Percentiles rank a stretch among this genome's conserved stretches.
Conservation (phyloP, 1,140 invertebrate species). For the Drosophila mojavensis region DNA sequence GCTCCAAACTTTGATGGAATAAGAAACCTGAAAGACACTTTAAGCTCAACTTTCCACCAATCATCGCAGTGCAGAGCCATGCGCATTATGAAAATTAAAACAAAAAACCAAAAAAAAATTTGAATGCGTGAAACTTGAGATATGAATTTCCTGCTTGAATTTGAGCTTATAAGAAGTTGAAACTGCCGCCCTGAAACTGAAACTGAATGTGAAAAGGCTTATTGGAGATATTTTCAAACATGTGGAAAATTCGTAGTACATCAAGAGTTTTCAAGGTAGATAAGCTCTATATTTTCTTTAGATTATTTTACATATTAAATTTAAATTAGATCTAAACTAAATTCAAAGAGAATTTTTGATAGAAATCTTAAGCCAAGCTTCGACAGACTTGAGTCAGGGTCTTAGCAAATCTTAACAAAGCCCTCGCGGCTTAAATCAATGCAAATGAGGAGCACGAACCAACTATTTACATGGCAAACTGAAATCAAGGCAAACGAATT, state of each 20-base stretch:
- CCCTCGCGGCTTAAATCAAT: background rate
- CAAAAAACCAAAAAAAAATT: background rate
- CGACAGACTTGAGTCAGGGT: background rate
- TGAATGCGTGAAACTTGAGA: background rate
- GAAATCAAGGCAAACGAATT: background rate
- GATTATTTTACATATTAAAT: too few relatives aligned
- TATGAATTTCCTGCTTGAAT: too few relatives aligned
- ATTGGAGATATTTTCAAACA: too few relatives aligned
- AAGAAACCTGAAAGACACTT: conserved; percentile 7
- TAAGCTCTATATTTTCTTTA: too few relatives aligned
- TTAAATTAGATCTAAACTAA: too few relatives aligned
- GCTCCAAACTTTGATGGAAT: conserved; percentile 5
- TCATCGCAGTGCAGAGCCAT: background rate
- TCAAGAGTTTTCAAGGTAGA: too few relatives aligned
- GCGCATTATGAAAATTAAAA: conserved; percentile 8
- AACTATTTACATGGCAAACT: background rate
- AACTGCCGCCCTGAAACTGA: too few relatives aligned
- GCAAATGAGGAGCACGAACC: background rate
- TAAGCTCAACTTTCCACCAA: conserved; percentile 17
- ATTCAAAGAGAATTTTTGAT: too few relatives aligned
- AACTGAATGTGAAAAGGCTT: too few relatives aligned
- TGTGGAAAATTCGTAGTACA: too few relatives aligned
- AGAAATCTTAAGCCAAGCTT: too few relatives aligned
- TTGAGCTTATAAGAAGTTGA: too few relatives aligned
- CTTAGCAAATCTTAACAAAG: background rate